These are phyloP conservation scores for Lutjanus campechanus DNA, from an alignment of 2,797 vertebrate species.

Conservation along the genomic window DNA sequence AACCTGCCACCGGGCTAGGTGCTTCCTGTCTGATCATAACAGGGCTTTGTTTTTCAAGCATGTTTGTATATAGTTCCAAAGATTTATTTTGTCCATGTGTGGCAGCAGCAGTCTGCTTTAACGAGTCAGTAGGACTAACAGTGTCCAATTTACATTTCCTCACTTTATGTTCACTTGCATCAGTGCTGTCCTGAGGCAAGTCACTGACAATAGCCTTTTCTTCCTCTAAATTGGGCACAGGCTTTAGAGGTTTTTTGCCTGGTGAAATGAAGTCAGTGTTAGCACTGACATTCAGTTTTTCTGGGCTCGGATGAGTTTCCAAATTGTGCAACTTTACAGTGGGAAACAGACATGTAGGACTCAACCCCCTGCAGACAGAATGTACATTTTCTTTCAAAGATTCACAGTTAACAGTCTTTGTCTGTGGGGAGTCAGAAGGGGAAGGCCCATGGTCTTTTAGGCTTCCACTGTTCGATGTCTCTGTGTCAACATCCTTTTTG, in stretches of 20 bases:
- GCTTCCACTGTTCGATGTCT: conserved; percentile 17
- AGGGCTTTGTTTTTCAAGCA: conserved; percentile 10
- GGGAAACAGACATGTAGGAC: conserved; percentile 33
- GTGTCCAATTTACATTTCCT: neutral
- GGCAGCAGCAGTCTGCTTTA: neutral
- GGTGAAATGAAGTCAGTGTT: conserved; percentile 12
- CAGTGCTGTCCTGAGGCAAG: neutral
- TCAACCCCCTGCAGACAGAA: conserved; percentile 38
- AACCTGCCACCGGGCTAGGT: conserved; percentile 42
- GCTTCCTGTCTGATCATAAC: conserved; percentile 5
- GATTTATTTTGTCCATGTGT: conserved; percentile 11
- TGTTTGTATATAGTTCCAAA: conserved; percentile 5
- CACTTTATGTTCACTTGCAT: neutral
- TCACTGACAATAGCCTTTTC: conserved; percentile 19
- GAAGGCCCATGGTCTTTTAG: neutral
- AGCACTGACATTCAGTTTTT: neutral
- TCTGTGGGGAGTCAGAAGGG: conserved; percentile 20
- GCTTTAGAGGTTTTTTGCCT: neutral
- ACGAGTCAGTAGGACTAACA: neutral
- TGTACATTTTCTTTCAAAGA: conserved; percentile 41
- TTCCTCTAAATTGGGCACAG: conserved; percentile 9
- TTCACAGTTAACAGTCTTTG: conserved; percentile 5
- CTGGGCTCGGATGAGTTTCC: conserved; percentile 7
- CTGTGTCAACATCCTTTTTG: conserved; percentile 12
- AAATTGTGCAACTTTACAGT: conserved; percentile 30